These are phyloP conservation scores for Euschistus heros DNA, from an alignment of 1,140 invertebrate genomes.

Conservation along the genomic window DNA sequence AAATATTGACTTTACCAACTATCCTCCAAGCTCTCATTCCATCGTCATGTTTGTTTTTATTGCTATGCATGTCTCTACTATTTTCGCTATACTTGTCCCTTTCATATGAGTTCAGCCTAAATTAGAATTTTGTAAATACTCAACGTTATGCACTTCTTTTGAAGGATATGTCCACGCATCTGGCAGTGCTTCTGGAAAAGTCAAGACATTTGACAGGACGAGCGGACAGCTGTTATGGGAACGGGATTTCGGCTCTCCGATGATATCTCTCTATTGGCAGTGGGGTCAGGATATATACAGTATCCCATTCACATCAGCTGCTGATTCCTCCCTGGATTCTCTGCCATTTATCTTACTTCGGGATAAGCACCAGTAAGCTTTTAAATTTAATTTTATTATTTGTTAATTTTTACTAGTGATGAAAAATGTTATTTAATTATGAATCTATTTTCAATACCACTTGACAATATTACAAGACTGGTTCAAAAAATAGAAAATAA, in stretches of 20 bases:
- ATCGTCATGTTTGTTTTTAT: too few species aligned
- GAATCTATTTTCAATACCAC: too few species aligned
- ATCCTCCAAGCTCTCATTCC: too few species aligned
- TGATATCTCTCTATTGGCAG: constrained; percentile 80
- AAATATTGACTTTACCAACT: too few species aligned
- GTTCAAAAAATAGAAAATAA: neutral
- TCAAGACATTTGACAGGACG: constrained; percentile 65
- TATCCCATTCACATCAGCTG: constrained; percentile 81
- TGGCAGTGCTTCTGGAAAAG: constrained; percentile 74
- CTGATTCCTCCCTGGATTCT: constrained; percentile 40
- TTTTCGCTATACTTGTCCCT: too few species aligned
- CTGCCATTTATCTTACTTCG: constrained; percentile 9
- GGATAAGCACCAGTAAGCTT: constrained; percentile 10
- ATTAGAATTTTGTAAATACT: neutral
- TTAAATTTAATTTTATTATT: neutral
- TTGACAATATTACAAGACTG: too few species aligned
- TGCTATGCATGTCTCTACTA: too few species aligned
- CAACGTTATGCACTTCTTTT: constrained; percentile 28
- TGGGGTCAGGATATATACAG: constrained; percentile 66
- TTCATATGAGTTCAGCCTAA: too few species aligned
- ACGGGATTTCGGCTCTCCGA: constrained; percentile 72
- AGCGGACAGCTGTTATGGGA: constrained; percentile 75
- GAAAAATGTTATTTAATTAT: neutral
- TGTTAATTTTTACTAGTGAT: too few species aligned
- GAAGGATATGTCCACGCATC: constrained; percentile 77